phyloP scores from a whole-genome alignment of 2,113 vertebrate species.

The Ciconia boyciana region DNA sequence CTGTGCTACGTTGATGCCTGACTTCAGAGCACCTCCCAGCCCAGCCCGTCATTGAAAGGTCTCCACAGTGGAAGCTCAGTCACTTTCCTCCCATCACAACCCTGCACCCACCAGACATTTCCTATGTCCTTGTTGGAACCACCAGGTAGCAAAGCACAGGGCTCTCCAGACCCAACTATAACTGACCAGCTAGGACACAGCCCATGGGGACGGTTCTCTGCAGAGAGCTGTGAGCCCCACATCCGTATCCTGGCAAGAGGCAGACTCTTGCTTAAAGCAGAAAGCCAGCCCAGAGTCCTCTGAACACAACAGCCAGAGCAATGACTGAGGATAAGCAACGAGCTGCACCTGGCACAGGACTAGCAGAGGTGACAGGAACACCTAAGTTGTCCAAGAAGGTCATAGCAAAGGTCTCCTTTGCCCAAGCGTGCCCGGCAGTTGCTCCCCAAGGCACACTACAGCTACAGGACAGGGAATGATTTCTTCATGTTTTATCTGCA shows the following conservation, averaged over 20 bases:
- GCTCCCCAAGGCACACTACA: background rate
- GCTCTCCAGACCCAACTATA: background rate
- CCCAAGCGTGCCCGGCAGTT: background rate
- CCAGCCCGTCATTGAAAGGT: background rate
- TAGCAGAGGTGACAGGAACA: background rate
- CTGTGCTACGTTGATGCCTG: background rate
- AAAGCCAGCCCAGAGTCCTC: background rate
- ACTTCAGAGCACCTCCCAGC: background rate
- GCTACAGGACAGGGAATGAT: background rate
- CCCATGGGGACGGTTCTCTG: background rate
- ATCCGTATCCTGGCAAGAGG: background rate
- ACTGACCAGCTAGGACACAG: background rate
- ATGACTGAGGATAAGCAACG: rapidly evolving
- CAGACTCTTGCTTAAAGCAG: background rate
- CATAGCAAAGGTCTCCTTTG: background rate
- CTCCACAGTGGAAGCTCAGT: background rate
- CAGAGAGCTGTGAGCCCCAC: background rate
- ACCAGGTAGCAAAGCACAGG: background rate
- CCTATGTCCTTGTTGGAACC: background rate
- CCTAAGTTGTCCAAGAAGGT: background rate
- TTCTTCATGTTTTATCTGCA: background rate
- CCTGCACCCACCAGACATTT: background rate
- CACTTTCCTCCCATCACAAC: background rate
- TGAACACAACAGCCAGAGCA: background rate
- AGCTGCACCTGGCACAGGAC: background rate